Evolutionary conservation across 2,797 vertebrate genomes (phyloP).

Genomic region (Tympanoctomys barrerae): DNA sequence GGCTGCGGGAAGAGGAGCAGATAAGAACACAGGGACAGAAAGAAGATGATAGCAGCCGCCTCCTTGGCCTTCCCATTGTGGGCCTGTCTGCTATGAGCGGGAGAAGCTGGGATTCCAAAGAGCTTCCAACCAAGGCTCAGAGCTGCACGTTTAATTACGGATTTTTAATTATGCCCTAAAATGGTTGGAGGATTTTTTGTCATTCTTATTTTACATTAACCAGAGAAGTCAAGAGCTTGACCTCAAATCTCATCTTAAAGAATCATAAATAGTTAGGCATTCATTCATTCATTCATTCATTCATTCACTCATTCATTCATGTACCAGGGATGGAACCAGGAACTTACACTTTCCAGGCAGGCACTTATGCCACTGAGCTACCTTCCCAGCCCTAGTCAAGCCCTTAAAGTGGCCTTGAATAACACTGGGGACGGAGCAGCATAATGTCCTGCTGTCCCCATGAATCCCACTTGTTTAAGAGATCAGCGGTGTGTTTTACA

Average conservation of each 20-base stretch:
- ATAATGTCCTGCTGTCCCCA: neutral
- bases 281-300: too few relatives aligned
- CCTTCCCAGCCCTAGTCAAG: neutral
- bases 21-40: neutral
- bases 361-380: too few relatives aligned
- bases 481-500: neutral
- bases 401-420: neutral
- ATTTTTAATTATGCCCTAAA: neutral
- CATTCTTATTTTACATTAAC: neutral
- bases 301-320: too few relatives aligned
- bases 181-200: neutral
- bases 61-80: neutral
- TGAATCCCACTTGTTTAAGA: neutral
- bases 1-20: neutral
- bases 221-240: neutral
- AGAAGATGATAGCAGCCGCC: neutral
- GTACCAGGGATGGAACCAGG: too few relatives aligned
- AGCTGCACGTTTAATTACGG: neutral
- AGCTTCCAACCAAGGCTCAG: neutral
- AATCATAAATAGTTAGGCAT: neutral
- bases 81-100: too few relatives aligned
- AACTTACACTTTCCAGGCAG: too few relatives aligned
- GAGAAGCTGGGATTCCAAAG: too few relatives aligned
- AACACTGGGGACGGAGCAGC: neutral
- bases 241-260: neutral